A percentile compares a stretch with the other conserved stretches of the same genome.
Conservation (phyloP, 2,113 vertebrate genomes). For the Gopherus evgoodei region DNA sequence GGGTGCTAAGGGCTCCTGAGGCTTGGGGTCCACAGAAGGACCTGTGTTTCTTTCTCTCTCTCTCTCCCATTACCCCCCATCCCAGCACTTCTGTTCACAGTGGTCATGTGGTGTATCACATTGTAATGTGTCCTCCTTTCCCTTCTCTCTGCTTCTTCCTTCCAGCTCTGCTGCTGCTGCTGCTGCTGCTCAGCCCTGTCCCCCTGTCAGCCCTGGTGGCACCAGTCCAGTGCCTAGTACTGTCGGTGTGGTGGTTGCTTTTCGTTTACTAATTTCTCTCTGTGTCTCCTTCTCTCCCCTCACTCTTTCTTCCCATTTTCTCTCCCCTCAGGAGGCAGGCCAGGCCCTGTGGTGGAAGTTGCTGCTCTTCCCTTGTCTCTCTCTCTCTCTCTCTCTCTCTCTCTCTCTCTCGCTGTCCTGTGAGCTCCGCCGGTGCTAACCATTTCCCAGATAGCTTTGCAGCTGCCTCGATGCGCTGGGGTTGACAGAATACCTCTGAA, state of each 20-base stretch:
- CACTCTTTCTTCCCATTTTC: constrained; percentile 45
- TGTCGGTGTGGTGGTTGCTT: constrained; percentile 42
- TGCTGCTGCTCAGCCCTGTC: constrained; percentile 17
- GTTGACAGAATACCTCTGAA: constrained; percentile 63
- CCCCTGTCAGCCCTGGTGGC: constrained; percentile 19
- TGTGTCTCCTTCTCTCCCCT: constrained; percentile 25
- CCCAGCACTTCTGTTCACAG: background rate
- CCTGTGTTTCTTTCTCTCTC: background rate
- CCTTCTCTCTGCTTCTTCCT: constrained; percentile 78
- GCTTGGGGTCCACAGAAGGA: background rate
- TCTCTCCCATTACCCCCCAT: background rate
- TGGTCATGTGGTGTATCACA: constrained; percentile 40
- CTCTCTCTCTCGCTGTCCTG: constrained; percentile 32
- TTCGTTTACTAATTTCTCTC: constrained; percentile 60
- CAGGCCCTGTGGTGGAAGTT: constrained; percentile 32
- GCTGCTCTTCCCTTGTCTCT: constrained; percentile 42
- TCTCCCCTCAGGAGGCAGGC: constrained; percentile 63
- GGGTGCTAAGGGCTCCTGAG: background rate
- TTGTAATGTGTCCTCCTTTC: constrained; percentile 51
- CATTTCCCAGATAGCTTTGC: constrained; percentile 66
- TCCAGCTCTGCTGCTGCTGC: constrained; percentile 59
- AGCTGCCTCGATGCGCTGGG: constrained; percentile 36
- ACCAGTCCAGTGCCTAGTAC: constrained; percentile 30
- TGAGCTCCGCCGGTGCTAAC: constrained; percentile 39
- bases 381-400: constrained; percentile 52